Percentiles rank a stretch among this genome's conserved stretches.
Conservation (phyloP, 1,140 invertebrate species). For the Drosophila chauvacae region DNA sequence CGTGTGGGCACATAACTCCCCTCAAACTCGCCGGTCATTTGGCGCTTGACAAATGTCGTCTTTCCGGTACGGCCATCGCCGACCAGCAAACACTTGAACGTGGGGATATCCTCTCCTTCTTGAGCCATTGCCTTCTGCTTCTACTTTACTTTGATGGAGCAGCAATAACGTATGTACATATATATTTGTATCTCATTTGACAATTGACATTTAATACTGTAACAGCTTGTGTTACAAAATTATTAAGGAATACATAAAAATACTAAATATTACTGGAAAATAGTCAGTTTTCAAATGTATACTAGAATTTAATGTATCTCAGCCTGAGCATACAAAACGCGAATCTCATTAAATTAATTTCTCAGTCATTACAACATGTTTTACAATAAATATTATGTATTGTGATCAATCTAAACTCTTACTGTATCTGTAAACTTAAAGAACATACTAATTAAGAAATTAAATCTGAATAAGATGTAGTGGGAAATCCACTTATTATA, state of each 20-base stretch:
- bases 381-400: neutral
- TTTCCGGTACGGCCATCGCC: neutral
- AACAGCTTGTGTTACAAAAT: neutral
- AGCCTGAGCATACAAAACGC: neutral
- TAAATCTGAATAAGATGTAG: no score
- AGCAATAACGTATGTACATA: no score
- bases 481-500: no score
- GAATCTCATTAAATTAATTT: neutral
- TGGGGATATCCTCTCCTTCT: neutral
- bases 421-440: no score
- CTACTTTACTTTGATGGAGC: constrained; percentile 5
- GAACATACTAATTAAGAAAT: no score
- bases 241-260: neutral
- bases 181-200: neutral
- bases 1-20: neutral
- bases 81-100: neutral
- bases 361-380: neutral
- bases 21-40: neutral
- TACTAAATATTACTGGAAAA: neutral
- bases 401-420: no score
- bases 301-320: neutral
- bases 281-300: neutral
- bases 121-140: neutral
- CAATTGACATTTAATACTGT: neutral
- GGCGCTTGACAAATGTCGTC: neutral